Evolutionary conservation across 30 jellyfish, hydroid and myxozoan species (phyloP).

Genomic region (Sanderia malayensis): DNA sequence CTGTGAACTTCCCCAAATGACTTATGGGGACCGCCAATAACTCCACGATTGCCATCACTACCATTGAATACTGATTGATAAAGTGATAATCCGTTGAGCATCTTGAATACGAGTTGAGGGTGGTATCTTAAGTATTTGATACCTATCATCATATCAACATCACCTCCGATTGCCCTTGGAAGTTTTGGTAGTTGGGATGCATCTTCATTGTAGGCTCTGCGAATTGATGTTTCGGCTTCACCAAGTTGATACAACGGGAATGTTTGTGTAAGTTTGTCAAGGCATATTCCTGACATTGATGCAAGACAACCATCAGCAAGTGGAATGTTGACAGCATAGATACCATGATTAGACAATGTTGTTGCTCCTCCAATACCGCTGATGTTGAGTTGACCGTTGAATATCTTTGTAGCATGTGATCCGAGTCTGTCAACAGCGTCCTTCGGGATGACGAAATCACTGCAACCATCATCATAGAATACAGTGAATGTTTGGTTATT

Average conservation of each 20-base stretch:
- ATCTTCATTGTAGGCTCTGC: not conserved
- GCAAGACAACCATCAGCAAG: not conserved
- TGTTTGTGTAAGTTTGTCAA: constrained; percentile 2
- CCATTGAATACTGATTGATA: not conserved
- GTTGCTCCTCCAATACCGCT: constrained; percentile 19
- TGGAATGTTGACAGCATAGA: not conserved
- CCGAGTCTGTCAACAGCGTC: constrained; percentile 20
- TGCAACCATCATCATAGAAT: not conserved
- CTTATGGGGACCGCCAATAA: constrained; percentile 26
- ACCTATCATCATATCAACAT: constrained; percentile 26
- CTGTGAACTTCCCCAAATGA: not conserved
- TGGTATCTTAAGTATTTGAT: not conserved
- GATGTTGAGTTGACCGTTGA: not conserved
- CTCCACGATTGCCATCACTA: constrained; percentile 23
- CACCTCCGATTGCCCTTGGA: not conserved
- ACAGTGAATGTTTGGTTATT: not conserved
- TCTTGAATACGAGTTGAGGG: not conserved
- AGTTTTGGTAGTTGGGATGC: not conserved
- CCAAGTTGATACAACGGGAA: not conserved
- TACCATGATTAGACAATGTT: not conserved
- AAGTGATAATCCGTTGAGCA: not conserved
- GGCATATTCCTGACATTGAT: constrained; percentile 20
- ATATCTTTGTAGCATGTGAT: not conserved
- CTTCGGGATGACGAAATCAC: not conserved
- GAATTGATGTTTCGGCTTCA: not conserved